Evolutionary conservation across 2,113 vertebrate genomes (phyloP).

Genomic region (Dipodomys merriami): DNA sequence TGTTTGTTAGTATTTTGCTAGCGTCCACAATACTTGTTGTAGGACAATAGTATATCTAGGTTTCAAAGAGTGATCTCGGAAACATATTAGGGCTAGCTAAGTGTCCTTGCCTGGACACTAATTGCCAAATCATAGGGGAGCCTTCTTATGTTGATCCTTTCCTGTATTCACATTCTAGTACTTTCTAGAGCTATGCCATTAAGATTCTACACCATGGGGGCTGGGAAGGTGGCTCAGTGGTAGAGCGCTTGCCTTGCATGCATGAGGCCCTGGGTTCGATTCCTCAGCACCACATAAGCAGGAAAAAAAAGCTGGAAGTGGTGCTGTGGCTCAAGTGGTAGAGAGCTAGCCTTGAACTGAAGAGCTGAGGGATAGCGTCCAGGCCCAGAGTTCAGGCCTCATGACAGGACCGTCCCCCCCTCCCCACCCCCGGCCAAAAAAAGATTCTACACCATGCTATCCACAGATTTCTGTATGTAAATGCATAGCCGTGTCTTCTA

Average conservation of each 20-base stretch:
- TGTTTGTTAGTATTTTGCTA: background rate
- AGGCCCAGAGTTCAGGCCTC: too few relatives aligned
- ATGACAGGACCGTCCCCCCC: too few relatives aligned
- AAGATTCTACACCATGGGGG: background rate
- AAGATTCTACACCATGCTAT: too few relatives aligned
- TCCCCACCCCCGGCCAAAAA: too few relatives aligned
- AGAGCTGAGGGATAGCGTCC: too few relatives aligned
- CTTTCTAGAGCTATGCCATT: background rate
- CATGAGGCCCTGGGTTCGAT: too few relatives aligned
- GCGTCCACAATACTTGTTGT: background rate
- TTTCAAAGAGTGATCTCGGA: background rate
- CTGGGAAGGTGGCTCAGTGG: too few relatives aligned
- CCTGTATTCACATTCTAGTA: background rate
- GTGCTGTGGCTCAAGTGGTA: too few relatives aligned
- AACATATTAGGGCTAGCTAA: background rate
- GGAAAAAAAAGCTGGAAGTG: too few relatives aligned
- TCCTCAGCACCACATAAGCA: too few relatives aligned
- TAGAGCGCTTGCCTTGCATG: too few relatives aligned
- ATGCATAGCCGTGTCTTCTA: background rate
- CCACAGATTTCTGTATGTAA: background rate
- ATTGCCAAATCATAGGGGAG: background rate
- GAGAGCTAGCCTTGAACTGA: too few relatives aligned
- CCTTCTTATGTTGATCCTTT: background rate
- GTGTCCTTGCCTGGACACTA: background rate
- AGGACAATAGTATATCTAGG: background rate